A percentile compares a stretch with the other conserved stretches of the same genome.
These are phyloP conservation scores for Tenthredo distinguenda DNA, from an alignment of 2,888 invertebrate genomes.

Conservation along the genomic window DNA sequence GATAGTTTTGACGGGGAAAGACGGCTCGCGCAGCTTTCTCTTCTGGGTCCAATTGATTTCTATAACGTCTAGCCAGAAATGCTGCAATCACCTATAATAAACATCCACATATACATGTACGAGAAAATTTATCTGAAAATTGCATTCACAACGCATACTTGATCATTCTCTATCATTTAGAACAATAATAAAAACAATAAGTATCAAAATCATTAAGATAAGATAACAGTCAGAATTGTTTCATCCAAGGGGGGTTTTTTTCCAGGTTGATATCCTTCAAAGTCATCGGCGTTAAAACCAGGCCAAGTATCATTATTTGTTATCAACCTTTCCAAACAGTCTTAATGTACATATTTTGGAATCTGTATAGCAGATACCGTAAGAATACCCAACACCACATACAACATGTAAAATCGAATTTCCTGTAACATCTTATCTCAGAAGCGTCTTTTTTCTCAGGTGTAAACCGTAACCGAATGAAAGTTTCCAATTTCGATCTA, in stretches of 20 bases:
- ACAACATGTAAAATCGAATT: not conserved
- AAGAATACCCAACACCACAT: not conserved
- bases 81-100: slow-evolving; percentile 89
- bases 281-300: not conserved
- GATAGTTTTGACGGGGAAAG: slow-evolving; percentile 83
- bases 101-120: not conserved
- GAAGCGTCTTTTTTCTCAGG: not conserved
- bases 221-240: not conserved
- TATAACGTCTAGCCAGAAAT: slow-evolving; percentile 88
- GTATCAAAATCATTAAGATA: not conserved
- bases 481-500: not conserved
- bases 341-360: not conserved
- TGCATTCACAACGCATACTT: not conserved
- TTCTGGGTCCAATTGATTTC: slow-evolving; percentile 89
- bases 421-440: not conserved
- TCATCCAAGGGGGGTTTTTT: not conserved
- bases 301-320: not conserved
- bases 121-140: not conserved
- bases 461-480: not conserved
- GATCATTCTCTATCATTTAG: not conserved
- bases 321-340: not conserved
- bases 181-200: not conserved
- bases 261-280: not conserved
- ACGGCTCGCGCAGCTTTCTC: slow-evolving; percentile 87
- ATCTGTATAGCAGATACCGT: slow-evolving; percentile 19